Percentiles rank a stretch among this genome's conserved stretches.
These are phyloP conservation scores for Desoria tigrina DNA, from an alignment of 2,888 invertebrate genomes.

Conservation along the genomic window DNA sequence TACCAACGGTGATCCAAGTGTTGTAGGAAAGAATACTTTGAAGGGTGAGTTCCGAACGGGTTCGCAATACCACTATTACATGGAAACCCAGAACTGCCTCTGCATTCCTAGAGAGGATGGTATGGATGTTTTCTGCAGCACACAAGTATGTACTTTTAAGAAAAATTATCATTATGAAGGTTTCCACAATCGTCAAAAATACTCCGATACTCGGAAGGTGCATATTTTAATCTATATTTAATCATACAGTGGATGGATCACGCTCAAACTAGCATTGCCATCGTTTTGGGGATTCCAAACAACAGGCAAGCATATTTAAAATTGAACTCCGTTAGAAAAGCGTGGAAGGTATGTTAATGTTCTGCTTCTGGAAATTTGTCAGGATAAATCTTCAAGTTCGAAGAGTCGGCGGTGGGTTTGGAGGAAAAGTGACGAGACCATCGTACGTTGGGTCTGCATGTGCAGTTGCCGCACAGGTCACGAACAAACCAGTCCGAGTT, in stretches of 20 bases:
- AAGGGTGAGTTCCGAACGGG: slow-evolving; percentile 55
- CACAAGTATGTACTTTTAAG: slow-evolving; percentile 61
- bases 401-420: slow-evolving; percentile 79
- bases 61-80: slow-evolving; percentile 71
- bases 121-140: slow-evolving; percentile 66
- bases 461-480: slow-evolving; percentile 68
- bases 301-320: slow-evolving; percentile 57
- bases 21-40: slow-evolving; percentile 22
- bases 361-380: slow-evolving; percentile 39
- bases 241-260: slow-evolving; percentile 65
- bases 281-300: slow-evolving; percentile 62
- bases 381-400: slow-evolving; percentile 72
- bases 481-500: slow-evolving; percentile 71
- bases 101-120: slow-evolving; percentile 71
- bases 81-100: slow-evolving; percentile 72
- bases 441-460: slow-evolving; percentile 65
- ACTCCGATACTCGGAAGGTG: no score
- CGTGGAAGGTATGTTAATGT: not conserved
- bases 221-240: slow-evolving; percentile 7
- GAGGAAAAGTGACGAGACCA: slow-evolving; percentile 69
- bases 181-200: not conserved
- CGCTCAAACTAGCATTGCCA: slow-evolving; percentile 63
- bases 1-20: slow-evolving; percentile 5
- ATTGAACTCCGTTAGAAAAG: not conserved
- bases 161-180: no score